Base-by-base conservation (phyloP, 2,113 vertebrate species). In the Cyprinodon tularosa region DNA sequence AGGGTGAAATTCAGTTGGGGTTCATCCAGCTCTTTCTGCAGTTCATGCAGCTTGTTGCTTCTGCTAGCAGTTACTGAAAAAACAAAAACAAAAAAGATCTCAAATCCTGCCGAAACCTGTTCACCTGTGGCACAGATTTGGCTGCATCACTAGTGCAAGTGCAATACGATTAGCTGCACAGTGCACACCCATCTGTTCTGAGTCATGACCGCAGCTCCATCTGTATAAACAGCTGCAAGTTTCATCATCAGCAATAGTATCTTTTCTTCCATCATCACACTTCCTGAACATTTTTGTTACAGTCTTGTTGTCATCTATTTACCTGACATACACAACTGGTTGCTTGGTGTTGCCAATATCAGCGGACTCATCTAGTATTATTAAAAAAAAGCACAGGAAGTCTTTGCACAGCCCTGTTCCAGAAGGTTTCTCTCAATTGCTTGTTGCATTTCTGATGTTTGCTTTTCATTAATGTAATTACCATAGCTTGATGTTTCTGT, bases 181-280 rank as follows among this genome's bases (percentile, higher is more conserved):
- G 14, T 47, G 70, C 9, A 47, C 57, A 2, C 40, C 39, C 12
- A 71, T 14, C 42, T 47, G 7, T 2, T 71, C 57, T 29, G 40
- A 36, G 69, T 57, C 68, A 59, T 70, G 14, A 70, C 68, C 22
- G 53, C 53, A 44, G 68, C 67, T n/a, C 67, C 50, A 57, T 70
- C 53, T 42, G 53, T 70, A 29, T 38, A 60, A 42, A 36, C 12
- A 48, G 22, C 37, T 47, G 42, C 42, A 47, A 29, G 29, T 68
- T 8, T 53, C 66, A 53, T 38, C 47, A 4, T 68, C 22, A 50
- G 38, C 22, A 53, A 53, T 53, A 20, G 14, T 40, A 20, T 39
- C 50, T 69, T 48, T 50, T 40, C 48, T 69, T 59, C 67, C 38
- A 37, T 53, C 48, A n/a, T 36, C n/a, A 37, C 8, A 71, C 12